Evolutionary conservation across 1,140 invertebrate species (phyloP), one percentile per base, ranked within the genome.

Genomic region (Aphelinus atriplicis): DNA sequence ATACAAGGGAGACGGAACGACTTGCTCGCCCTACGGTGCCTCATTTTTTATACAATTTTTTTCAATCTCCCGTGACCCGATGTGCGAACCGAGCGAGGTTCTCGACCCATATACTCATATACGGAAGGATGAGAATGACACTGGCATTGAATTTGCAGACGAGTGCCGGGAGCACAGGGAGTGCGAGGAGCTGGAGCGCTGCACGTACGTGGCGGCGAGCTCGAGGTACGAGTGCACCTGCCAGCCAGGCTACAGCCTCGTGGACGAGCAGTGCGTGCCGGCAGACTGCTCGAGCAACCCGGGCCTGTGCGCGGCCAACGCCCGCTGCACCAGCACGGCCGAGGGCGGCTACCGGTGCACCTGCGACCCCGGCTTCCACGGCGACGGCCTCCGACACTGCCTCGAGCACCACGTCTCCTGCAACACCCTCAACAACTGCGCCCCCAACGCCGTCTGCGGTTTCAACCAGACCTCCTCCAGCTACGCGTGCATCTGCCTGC

Each of bases 341-440:
- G 84, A 87, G 7, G 81, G 84, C 1, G 89, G 91, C 0, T 90
- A 92, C 77, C 95, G 91, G 53, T 98, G 96, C 82, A 88, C 91
- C 66, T 98, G 96, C 84, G 91, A 93, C 62, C 83, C 87, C 55
- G 95, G 94, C 0, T 97, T 92, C 81, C 89, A 91, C 72, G 95
- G 95, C 1, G 94, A 96, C 81, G 95, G 95, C 1, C 88, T 93
- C 1, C 86, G 86, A 2, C 89, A 91, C 66, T 94, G 93, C 78
- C 85, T 88, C 77, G 91, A 89, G 69, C 88, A 90, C 77, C 89
- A 91, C 42, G 88, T 91, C n/a, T 91, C 92, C 1, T 98, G 97
- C 81, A 93, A 96, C 80, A 88, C 93, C 3, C 83, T 93, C 1
- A 92, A 95, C 80, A 96, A 97, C 84, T 98, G 97, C 84, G 92